These are phyloP conservation scores for Sphenopsis melanotis DNA, from an alignment of 2,797 vertebrate genomes.

Conservation along the genomic window DNA sequence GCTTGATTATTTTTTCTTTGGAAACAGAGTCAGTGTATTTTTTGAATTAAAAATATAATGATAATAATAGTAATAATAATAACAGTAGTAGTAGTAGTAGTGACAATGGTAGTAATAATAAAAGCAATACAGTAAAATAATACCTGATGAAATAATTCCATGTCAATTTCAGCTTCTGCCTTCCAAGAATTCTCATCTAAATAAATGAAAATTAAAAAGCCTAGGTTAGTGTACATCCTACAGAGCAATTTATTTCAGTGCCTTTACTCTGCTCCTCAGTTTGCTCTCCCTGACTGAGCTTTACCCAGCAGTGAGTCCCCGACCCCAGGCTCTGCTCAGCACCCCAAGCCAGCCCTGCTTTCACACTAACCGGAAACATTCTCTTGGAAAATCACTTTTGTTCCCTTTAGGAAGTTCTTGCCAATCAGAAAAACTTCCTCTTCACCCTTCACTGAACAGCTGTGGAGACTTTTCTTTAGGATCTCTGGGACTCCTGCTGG, in stretches of 20 bases:
- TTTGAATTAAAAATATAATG: neutral
- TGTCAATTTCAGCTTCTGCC: constrained; percentile 97
- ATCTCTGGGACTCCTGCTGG: constrained; percentile 98
- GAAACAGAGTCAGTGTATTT: neutral
- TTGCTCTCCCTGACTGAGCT: neutral
- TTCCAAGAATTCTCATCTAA: constrained; percentile 97
- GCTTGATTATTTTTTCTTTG: neutral
- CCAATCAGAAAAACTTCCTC: constrained; percentile 97
- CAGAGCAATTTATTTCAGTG: neutral
- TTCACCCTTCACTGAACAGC: constrained; percentile 89
- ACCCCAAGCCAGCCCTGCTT: neutral
- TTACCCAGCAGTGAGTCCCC: neutral
- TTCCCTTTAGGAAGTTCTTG: constrained; percentile 99
- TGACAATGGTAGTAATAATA: neutral
- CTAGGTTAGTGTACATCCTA: neutral
- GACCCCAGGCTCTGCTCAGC: neutral
- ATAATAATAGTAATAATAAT: neutral
- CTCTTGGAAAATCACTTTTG: constrained; percentile 98
- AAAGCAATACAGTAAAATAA: neutral
- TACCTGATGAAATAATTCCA: constrained; percentile 99
- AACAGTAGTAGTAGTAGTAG: neutral
- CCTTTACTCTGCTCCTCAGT: neutral
- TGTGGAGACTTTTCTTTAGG: constrained; percentile 97
- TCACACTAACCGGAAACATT: constrained; percentile 85
- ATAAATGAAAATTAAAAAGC: constrained; percentile 51